Evolutionary conservation across 1,140 invertebrate species (phyloP), one percentile per base, ranked within the genome.

Genomic region (Batillaria attramentaria): DNA sequence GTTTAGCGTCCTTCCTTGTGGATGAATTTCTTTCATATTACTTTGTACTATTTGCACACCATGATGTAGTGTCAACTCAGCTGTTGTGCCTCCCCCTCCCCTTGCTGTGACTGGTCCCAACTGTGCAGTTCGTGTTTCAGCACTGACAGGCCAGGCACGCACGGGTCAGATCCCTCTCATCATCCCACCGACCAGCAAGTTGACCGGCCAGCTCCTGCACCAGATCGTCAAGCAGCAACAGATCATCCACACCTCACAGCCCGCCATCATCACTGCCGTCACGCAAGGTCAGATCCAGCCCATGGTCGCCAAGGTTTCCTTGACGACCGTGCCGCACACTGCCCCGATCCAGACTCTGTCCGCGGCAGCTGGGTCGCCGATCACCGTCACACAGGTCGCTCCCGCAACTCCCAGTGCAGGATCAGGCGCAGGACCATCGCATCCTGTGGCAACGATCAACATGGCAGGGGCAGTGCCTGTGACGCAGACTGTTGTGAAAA

Each of bases 221-320:
- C 88, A 89, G 80, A 81, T 88, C 16, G 83, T 87, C 57, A 87
- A 86, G 70, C 82, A 82, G 68, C 83, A 78, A 77, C 83, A 81
- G 76, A 84, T 84, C 16, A 78, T 82, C 16, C 83, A 84, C 16
- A 83, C 81, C 6, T 84, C 85, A 28, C 86, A 87, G 77, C 88
- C 88, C 24, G 86, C 87, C 50, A 87, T 88, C 78, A 89, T 89
- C 70, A 84, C 86, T 41, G 84, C 85, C 20, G 84, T 85, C 37
- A 87, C 83, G 18, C 87, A 88, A 78, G 81, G 81, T 62, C 87
- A 88, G 76, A 78, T 83, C 6, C 77, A 78, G 1, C 77, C 81
- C 41, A 81, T 88, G 72, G 84, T 87, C 2, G 84, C 87, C 28
- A 62, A 81, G 77, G 80, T 81, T 6, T 81, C 80, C 8, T 57